Evolutionary conservation across 1,140 invertebrate genomes (phyloP).

Genomic region (Monochamus saltuarius): DNA sequence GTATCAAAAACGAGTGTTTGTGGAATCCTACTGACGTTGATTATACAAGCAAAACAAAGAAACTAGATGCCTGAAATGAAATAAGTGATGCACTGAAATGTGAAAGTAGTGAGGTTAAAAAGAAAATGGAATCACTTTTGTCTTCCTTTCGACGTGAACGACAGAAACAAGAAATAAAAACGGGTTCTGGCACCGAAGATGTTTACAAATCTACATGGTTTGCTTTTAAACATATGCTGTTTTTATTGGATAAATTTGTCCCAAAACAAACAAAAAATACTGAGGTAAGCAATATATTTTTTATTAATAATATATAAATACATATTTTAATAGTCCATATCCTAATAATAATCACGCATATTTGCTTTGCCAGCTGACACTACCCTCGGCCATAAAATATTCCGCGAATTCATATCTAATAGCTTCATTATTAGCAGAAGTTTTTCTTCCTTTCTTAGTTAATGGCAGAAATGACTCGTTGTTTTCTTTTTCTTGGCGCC

Average conservation of each 20-base stretch:
- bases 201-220: background rate
- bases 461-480: conserved; percentile 7
- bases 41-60: conserved; percentile 8
- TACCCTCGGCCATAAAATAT: conserved; percentile 7
- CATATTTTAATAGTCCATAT: background rate
- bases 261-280: conserved; percentile 3
- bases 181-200: background rate
- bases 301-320: conserved; percentile 10
- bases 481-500: conserved; percentile 9
- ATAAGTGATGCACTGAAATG: conserved; percentile 5
- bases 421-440: too few species aligned
- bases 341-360: background rate
- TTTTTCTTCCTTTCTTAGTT: conserved; percentile 9
- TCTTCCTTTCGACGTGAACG: background rate
- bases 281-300: background rate
- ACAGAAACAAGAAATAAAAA: conserved; percentile 1
- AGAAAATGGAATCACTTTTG: conserved; percentile 10
- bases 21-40: background rate
- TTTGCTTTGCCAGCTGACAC: background rate
- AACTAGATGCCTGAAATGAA: conserved; percentile 7
- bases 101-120: conserved; percentile 4
- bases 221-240: background rate
- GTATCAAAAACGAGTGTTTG: too few species aligned
- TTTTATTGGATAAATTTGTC: background rate
- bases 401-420: conserved; percentile 7